Base-by-base conservation (phyloP, 2,113 vertebrate genomes). In the Cinclus cinclus region DNA sequence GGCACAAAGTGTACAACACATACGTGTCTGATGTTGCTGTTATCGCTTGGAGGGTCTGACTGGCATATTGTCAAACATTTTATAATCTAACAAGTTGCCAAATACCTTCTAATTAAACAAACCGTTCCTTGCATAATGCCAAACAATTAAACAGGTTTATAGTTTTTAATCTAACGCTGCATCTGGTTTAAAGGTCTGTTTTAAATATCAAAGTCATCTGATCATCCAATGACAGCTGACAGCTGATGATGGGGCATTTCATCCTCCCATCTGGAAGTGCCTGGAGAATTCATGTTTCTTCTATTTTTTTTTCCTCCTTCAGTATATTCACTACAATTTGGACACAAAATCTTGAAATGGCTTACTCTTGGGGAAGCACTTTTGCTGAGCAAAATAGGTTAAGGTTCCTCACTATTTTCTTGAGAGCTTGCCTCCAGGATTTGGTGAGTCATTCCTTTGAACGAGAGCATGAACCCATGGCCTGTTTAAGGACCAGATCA, bases 61-160 rank as follows among this genome's bases (percentile, higher is more conserved):
- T 97, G 96, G 91, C 90, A 84, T 64, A 3, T 44, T 93, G 95
- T 96, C 95, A 97, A 97, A 87, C 78, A 91, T 87, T 92, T 92
- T 92, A 82, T 59, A 92, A 53, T 30, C 58, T 44, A 89, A 60
- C 64, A 67, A n/a, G 75, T 87, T 97, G 94, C 94, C 93, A 97
- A 90, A 83, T 79, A 65, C 70, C 53, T 96, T 93, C 83, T 91
- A 96, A 94, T 97, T 97, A 96, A 95, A 95, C n/a, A 87, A 96
- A 84, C 50, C 2, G 4, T 79, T 93, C 90, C 70, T 92, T 91
- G 55, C 62, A 79, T 78, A 75, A 83, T 82, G 87, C 59, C 93
- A 90, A 94, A 92, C 58, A 93, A 76, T 97, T 95, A 92, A 94
- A 74, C 44, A 69, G 56, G 81, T 87, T 93, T 92, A 78, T 39